Evolutionary conservation across 2,797 vertebrate species (phyloP), one percentile per base, ranked within the genome.

Genomic region (Cichlasoma orientale): DNA sequence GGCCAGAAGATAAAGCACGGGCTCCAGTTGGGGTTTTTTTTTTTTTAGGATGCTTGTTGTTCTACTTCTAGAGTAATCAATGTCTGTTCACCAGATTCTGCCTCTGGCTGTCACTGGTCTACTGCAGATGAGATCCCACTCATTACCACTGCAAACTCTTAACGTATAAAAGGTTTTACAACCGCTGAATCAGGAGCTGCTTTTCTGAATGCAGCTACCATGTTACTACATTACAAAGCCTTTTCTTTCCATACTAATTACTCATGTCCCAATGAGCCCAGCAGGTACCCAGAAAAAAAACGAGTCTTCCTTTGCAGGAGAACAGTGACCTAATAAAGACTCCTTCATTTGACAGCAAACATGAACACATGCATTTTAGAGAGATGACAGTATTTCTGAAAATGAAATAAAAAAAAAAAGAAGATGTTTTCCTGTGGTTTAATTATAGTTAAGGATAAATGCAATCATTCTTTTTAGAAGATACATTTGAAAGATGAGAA

Each of bases 101-200:
- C 91, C 89, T 77, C 71, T 52, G 87, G 89, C 84, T 69, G 77
- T 83, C 78, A 53, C 79, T 78, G 77, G 86, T 77, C 73, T 76
- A 54, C 84, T 89, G 83, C 89, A 91, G 83, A 90, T 91, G 87
- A 77, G 78, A 85, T 78, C 78, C 83, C 74, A 63, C 78, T 88
- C 84, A 88, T 92, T 87, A 91, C 82, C 82, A 78, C 86, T 23
- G 76, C 82, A 85, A 86, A 88, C 76, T 81, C 75, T 66, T 52
- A 52, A 76, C 85, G 85, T 71, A 59, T 82, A 82, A 92, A 90
- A 85, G 7, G 21, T 68, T 85, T 87, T 69, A 63, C 78, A 79
- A 80, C 72, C 55, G 63, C 29, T 73, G 84, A 80, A 83, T 76
- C 78, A 63, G 82, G 75, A 83, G 75, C 78, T 31, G 53, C 75